These are phyloP conservation scores for Setophaga coronata DNA, from an alignment of 2,113 vertebrate species.

Conservation along the genomic window DNA sequence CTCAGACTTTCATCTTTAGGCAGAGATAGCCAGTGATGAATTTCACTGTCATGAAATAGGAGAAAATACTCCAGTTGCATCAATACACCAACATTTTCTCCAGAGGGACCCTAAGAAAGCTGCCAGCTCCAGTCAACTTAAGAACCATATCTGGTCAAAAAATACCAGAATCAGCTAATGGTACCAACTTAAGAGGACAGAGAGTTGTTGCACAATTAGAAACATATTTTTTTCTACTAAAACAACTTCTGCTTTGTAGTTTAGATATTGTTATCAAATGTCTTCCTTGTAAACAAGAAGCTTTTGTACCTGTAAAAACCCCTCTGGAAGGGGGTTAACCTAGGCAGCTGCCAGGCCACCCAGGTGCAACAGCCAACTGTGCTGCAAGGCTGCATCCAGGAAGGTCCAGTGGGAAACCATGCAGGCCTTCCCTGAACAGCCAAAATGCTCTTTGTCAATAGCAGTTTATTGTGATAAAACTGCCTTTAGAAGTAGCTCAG, in stretches of 20 bases:
- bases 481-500: neutral
- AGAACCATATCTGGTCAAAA: neutral
- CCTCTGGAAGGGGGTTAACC: neutral
- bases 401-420: neutral
- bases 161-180: neutral
- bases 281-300: constrained; percentile 6
- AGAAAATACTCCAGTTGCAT: neutral
- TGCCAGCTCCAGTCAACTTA: neutral
- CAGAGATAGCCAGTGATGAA: neutral
- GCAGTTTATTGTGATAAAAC: neutral
- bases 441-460: neutral
- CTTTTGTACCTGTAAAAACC: neutral
- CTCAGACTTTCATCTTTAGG: neutral
- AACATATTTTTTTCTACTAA: neutral
- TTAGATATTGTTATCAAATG: neutral
- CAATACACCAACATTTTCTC: neutral
- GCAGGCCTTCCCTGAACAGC: neutral
- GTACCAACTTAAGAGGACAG: neutral
- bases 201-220: neutral
- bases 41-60: neutral
- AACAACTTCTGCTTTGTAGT: neutral
- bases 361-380: neutral
- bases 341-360: neutral
- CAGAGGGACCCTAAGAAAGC: neutral
- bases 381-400: neutral